phyloP scores from a whole-genome alignment of 2,888 invertebrate species.

The Meteorus cinctellus region DNA sequence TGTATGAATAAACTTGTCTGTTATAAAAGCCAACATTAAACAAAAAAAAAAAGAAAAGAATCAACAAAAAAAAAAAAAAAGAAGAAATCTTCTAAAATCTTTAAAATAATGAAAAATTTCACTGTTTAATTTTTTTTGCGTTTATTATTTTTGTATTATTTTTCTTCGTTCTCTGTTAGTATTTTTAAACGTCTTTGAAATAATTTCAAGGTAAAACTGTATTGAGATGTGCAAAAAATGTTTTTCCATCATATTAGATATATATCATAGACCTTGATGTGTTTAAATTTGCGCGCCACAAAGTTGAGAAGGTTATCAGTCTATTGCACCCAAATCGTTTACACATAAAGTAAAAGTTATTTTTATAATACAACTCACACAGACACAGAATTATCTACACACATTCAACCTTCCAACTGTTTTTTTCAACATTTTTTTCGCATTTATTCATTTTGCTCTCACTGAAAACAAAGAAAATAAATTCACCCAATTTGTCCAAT shows the following conservation, averaged over 20 bases:
- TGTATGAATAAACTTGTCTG: no score
- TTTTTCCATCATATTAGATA: neutral
- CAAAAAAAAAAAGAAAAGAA: no score
- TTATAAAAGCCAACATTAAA: no score
- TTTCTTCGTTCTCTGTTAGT: no score
- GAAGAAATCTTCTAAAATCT: no score
- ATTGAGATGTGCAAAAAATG: neutral
- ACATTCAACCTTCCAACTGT: conserved; percentile 40
- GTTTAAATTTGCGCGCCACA: conserved; percentile 41
- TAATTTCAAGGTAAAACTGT: neutral
- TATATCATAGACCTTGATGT: conserved; percentile 40
- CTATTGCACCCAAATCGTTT: conserved; percentile 58
- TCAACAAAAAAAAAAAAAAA: no score
- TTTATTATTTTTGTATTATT: no score
- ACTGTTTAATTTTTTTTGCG: no score
- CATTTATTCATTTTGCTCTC: neutral
- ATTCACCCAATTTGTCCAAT: no score
- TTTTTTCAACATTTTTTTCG: conserved; percentile 16
- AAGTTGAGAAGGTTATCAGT: conserved; percentile 59
- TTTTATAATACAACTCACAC: conserved; percentile 53
- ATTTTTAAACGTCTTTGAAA: no score
- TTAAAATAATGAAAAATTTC: no score
- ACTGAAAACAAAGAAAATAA: neutral
- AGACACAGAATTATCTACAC: neutral
- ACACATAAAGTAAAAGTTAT: conserved; percentile 58